Conservation (phyloP, 2,888 invertebrate species). For the Ennomos erosarius region DNA sequence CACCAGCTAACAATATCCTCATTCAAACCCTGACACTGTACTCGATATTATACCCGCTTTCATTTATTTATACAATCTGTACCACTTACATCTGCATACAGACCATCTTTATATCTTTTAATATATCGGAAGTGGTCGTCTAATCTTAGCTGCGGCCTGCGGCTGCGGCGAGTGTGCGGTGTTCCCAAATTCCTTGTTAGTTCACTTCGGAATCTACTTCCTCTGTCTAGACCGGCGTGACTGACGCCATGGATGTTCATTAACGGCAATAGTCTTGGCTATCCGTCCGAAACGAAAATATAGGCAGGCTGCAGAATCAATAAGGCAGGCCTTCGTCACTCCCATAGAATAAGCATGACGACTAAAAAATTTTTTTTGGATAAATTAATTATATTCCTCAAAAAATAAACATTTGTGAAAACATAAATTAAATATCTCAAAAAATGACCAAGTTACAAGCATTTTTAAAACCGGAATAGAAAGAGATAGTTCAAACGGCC, state of each 20-base stretch:
- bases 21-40: constrained; percentile 8
- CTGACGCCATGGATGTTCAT: not conserved
- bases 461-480: no score
- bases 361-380: no score
- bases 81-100: not conserved
- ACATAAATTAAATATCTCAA: no score
- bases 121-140: constrained; percentile 12
- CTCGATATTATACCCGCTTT: constrained; percentile 3
- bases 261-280: constrained; percentile 1
- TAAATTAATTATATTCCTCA: no score
- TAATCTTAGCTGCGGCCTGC: constrained; percentile 3
- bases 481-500: no score
- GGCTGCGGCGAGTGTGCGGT: constrained; percentile 12
- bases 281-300: not conserved
- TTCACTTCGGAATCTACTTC: not conserved
- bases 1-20: constrained; percentile 1
- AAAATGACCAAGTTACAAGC: no score
- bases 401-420: no score
- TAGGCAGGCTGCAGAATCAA: not conserved
- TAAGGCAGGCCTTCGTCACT: no score
- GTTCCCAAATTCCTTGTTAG: constrained; percentile 5
- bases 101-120: constrained; percentile 9
- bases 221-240: constrained; percentile 8
- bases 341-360: no score
- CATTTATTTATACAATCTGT: constrained; percentile 15